These are phyloP conservation scores for Vannuccia rotundouncinata DNA, from an alignment of 2,888 invertebrate genomes.

Conservation along the genomic window DNA sequence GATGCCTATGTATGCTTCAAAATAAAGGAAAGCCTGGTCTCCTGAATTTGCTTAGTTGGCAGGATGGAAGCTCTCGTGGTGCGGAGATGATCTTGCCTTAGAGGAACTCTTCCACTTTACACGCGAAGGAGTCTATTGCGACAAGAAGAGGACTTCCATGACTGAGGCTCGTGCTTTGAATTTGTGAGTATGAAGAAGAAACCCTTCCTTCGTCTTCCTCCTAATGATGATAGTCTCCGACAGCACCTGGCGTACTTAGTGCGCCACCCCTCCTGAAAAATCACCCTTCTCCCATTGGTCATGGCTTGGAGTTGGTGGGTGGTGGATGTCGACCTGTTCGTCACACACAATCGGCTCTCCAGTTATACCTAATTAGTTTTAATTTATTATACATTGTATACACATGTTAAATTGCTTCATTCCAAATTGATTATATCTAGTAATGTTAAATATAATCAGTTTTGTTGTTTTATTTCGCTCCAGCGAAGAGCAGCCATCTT, in stretches of 20 bases:
- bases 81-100: not conserved
- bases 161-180: not conserved
- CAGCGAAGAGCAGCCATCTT: not conserved
- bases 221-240: not conserved
- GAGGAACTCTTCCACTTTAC: not conserved
- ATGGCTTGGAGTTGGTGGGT: not conserved
- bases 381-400: not conserved
- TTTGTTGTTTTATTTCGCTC: not conserved
- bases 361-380: not conserved
- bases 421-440: not conserved
- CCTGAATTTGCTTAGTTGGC: slow-evolving; percentile 14
- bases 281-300: too few relatives aligned
- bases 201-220: not conserved
- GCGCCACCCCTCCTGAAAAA: not conserved
- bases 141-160: not conserved
- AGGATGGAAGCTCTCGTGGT: slow-evolving; percentile 14
- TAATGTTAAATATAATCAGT: not conserved
- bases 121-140: not conserved
- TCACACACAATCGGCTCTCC: not conserved
- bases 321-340: not conserved
- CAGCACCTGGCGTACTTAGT: not conserved
- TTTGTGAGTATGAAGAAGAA: not conserved
- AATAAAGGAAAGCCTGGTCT: not conserved
- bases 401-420: not conserved
- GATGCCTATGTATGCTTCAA: not conserved